Conservation (phyloP, 1,140 invertebrate species). For the Zophobas morio region DNA sequence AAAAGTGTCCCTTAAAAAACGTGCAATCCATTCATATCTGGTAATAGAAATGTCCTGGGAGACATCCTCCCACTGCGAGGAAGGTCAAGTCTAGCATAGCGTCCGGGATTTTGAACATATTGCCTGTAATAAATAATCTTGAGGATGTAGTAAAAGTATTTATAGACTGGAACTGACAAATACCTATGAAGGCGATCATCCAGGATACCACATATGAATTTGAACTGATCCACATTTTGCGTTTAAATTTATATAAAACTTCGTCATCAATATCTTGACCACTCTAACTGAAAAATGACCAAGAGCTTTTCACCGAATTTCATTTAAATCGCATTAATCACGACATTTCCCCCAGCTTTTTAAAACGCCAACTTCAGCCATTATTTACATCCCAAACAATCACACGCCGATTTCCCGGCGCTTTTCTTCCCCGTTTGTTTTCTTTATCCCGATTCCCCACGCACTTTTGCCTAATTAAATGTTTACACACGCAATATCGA, state of each 20-base stretch:
- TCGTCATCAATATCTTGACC: too few relatives aligned
- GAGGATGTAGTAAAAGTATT: constrained; percentile 42
- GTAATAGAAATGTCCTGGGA: constrained; percentile 91
- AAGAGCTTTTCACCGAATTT: too few relatives aligned
- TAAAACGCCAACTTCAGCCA: not conserved
- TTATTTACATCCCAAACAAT: not conserved
- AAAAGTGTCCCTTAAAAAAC: too few relatives aligned
- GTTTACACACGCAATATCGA: not conserved
- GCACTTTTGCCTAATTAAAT: constrained; percentile 5
- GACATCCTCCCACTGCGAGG: constrained; percentile 87
- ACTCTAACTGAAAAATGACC: too few relatives aligned
- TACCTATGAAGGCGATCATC: constrained; percentile 92
- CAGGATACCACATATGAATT: constrained; percentile 91
- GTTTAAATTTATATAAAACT: too few relatives aligned
- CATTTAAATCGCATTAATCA: too few relatives aligned
- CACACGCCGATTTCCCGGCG: not conserved
- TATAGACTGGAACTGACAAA: constrained; percentile 50
- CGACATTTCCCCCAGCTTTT: not conserved
- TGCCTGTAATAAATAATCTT: constrained; percentile 70
- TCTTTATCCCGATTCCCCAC: not conserved
- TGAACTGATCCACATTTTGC: constrained; percentile 79
- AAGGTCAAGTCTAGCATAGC: constrained; percentile 94
- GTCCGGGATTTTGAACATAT: constrained; percentile 84
- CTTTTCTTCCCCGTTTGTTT: not conserved
- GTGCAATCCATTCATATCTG: constrained; percentile 58